Percentiles rank a stretch among this genome's conserved stretches.
Conservation (phyloP, 35 echinoderm and acorn worm genomes). For the Anneissia japonica region DNA sequence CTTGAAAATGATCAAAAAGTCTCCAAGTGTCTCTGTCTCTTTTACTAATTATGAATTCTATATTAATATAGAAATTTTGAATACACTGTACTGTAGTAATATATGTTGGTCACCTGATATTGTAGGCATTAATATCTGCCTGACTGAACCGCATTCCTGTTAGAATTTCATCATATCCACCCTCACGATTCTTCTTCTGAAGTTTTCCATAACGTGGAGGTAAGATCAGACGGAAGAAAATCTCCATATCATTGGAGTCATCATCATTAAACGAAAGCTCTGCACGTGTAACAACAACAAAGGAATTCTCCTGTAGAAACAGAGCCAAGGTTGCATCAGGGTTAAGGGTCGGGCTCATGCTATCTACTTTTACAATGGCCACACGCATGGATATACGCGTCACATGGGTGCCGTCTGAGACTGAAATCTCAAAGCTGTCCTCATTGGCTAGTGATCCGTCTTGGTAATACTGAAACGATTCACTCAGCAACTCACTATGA, state of each 20-base stretch:
- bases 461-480: conserved; percentile 78
- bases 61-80: not conserved
- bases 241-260: conserved; percentile 51
- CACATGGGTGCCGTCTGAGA: conserved; percentile 65
- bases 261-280: conserved; percentile 79
- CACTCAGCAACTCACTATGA: conserved; percentile 38
- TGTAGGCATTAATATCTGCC: conserved; percentile 61
- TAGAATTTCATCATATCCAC: conserved; percentile 43
- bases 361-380: conserved; percentile 51
- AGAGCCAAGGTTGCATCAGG: conserved; percentile 41
- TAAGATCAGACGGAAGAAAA: conserved; percentile 58
- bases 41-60: not conserved
- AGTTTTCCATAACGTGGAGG: conserved; percentile 56
- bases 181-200: conserved; percentile 32
- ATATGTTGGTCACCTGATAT: conserved; percentile 96
- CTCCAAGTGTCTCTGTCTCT: not conserved
- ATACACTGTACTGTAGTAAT: no score
- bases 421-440: conserved; percentile 71
- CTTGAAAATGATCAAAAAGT: no score
- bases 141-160: conserved; percentile 59
- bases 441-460: conserved; percentile 43
- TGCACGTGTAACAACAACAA: conserved; percentile 43
- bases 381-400: conserved; percentile 42
- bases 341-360: conserved; percentile 48
- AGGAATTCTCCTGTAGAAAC: conserved; percentile 44